Conservation (phyloP, 2,797 vertebrate species). For the Arnoldichthys spilopterus region DNA sequence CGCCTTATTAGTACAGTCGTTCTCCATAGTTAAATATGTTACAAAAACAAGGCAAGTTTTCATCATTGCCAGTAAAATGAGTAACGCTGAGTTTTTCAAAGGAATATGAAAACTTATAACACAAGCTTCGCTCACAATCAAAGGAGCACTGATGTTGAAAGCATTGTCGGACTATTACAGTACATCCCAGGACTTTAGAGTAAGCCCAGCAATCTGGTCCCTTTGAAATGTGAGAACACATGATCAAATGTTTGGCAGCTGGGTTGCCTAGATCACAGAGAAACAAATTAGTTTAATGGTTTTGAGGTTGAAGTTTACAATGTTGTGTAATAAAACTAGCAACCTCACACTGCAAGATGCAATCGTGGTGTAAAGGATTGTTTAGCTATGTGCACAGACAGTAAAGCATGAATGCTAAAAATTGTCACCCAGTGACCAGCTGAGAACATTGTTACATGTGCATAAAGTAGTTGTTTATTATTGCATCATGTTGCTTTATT, state of each 20-base stretch:
- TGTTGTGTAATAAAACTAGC: slow-evolving; percentile 43
- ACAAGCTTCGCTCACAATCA: slow-evolving; percentile 8
- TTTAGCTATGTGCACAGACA: neutral
- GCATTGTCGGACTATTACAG: slow-evolving; percentile 8
- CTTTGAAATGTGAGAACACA: slow-evolving; percentile 40
- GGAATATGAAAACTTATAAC: slow-evolving; percentile 3
- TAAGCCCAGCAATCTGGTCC: slow-evolving; percentile 29
- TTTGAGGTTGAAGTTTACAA: slow-evolving; percentile 16
- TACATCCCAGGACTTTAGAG: slow-evolving; percentile 32
- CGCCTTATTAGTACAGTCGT: slow-evolving; percentile 40
- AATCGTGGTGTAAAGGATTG: slow-evolving; percentile 10
- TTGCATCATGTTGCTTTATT: neutral
- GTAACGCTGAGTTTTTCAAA: neutral
- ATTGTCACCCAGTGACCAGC: neutral
- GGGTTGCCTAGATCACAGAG: slow-evolving; percentile 38
- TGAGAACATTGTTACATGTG: neutral
- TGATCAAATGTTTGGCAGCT: slow-evolving; percentile 38
- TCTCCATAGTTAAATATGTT: slow-evolving; percentile 8
- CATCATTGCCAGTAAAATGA: slow-evolving; percentile 16
- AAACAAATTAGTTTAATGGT: slow-evolving; percentile 42
- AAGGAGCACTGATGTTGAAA: slow-evolving; percentile 7
- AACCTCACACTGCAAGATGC: slow-evolving; percentile 9
- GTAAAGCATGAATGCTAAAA: no score
- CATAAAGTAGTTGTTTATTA: neutral
- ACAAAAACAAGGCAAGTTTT: slow-evolving; percentile 27